Base-by-base conservation (phyloP, 2,113 vertebrate genomes). In the Cheilinus undulatus region DNA sequence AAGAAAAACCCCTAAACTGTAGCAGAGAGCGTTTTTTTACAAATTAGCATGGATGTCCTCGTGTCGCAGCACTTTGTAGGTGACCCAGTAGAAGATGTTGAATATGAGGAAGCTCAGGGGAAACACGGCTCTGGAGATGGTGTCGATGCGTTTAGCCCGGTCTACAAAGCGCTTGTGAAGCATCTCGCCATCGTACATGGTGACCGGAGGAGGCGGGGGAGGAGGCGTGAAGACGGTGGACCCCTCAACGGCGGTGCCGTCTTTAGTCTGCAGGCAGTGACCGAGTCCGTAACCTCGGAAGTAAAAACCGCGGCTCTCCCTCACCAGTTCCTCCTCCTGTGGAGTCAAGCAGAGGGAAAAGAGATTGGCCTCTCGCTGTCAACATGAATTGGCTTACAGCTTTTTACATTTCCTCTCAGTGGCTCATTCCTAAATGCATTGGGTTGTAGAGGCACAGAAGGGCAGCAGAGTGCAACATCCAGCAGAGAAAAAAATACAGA, bases 41-140 rank as follows among this genome's bases (percentile, higher is more conserved):
- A 92, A 89, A 81, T 92, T 88, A 26, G 90, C 78, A 76, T 96
- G 96, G 85, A 96, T 94, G 81, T 97, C 96, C 90, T 97, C 96
- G 0, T 95, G 95, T 76, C 87, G 89, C 85, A 98, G 92, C 76
- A 98, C 96, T 95, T 97, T 97, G 86, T 97, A 97, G 74, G 96
- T 82, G 4, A 97, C 73, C 97, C 97, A 98, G 90, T 98, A 98
- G 91, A 98, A 96, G 90, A 97, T 92, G 77, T 98, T 98, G 91
- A 98, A 98, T 76, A 97, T 89, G 78, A 98, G 94, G 88, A 98
- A 98, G 86, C 95, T 94, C 86, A 98, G 91, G 43, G 97, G 97
- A 79, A 98, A 98, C 78, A 96, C 92, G 0, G 96, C 97, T 56
- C 95, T 73, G 62, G 97, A 97, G 81, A 98, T 83, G 74, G 96